Evolutionary conservation across 1,140 invertebrate species (phyloP).

Genomic region (Sarcophaga bullata): DNA sequence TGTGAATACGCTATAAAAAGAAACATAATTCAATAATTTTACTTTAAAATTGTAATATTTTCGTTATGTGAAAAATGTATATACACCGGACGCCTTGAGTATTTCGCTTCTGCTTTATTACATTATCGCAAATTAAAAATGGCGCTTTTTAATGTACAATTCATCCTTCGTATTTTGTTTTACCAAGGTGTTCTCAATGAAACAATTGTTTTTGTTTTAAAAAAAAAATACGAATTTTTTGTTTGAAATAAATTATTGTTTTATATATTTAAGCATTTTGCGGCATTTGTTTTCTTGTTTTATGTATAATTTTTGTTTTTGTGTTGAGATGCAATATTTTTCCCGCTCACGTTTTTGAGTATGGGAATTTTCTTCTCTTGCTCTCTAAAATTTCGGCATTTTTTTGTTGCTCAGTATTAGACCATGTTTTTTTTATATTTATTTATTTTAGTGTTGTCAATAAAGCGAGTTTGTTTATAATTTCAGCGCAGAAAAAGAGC

Average conservation of each 20-base stretch:
- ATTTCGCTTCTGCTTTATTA: not conserved
- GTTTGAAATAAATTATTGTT: not conserved
- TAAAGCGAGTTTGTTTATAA: too few relatives aligned
- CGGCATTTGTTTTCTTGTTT: not conserved
- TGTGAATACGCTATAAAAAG: not conserved
- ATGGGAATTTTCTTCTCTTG: not conserved
- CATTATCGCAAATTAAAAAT: slow-evolving; percentile 19
- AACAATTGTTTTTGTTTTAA: not conserved
- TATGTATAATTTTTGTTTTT: not conserved
- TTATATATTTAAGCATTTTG: not conserved
- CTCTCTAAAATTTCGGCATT: too few relatives aligned
- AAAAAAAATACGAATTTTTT: not conserved
- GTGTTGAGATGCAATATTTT: not conserved
- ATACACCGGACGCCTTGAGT: not conserved
- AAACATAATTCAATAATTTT: not conserved
- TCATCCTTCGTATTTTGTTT: not conserved
- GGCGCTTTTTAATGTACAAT: not conserved
- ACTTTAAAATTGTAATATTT: too few relatives aligned
- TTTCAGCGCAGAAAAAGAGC: too few relatives aligned
- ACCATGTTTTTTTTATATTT: too few relatives aligned
- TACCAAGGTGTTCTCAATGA: not conserved
- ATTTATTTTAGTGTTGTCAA: too few relatives aligned
- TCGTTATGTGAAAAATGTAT: not conserved
- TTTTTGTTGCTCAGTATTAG: too few relatives aligned
- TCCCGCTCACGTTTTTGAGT: not conserved